Evolutionary conservation across 1,140 invertebrate genomes (phyloP), one percentile per base, ranked within the genome.

Genomic region (Drosophila parabipectinata): DNA sequence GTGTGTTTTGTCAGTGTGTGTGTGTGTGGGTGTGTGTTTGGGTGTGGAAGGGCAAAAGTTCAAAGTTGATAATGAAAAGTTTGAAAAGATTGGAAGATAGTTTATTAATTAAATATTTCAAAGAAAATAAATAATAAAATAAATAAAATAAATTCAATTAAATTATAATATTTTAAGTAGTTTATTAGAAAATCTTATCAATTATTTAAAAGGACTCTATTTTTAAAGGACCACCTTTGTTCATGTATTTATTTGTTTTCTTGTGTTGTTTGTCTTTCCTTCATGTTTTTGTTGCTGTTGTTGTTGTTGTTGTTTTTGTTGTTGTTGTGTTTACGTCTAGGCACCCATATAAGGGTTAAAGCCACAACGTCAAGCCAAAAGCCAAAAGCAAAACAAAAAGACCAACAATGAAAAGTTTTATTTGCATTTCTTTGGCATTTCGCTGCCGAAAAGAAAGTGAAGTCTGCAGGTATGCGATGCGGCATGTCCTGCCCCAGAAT

Each of bases 351-450:
- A 75, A 63, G 53, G 67, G 63, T 69, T 48, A 57, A 72, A 78
- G 68, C 15, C 15, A 47, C 15, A 21, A 21, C 6, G 41, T 18
- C 14, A 39, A 6, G 26, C 15, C 15, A 61, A 56, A 56, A 58
- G 39, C 21, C 58, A 64, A 64, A 55, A 39, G n/a, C 34, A 60
- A 53, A 66, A 64, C 44, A 57, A 44, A 62, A 62, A 57, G 52
- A 66, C 45, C 51, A 48, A 69, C 32, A 66, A 64, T 45, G 60
- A 67, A 87, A 88, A 88, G 79, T 87, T 87, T 82, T 87, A 79
- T 87, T 87, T 87, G 82, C 78, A 87, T 87, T 87, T 87, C 71
- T 75, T 74, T 81, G 82, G 71, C 74, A 82, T 76, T 87, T 71
- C 64, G 73, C 63, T 85, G 62, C 53, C 71, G 59, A 72, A 58